These are phyloP conservation scores for Lucinisca nassula DNA, from an alignment of 2,888 invertebrate genomes.

Conservation along the genomic window DNA sequence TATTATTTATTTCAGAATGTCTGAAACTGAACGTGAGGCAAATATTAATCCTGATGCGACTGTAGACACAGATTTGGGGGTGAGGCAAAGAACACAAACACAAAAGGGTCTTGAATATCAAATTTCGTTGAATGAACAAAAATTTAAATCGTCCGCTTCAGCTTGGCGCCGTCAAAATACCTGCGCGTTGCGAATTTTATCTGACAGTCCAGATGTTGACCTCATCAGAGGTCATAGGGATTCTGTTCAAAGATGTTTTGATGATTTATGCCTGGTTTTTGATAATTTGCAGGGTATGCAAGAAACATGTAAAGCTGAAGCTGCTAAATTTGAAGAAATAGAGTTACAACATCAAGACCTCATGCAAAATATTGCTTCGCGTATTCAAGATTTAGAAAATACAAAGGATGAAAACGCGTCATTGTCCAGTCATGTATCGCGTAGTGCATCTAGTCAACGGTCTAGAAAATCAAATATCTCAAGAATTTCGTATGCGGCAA, in stretches of 20 bases:
- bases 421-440: background rate
- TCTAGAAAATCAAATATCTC: background rate
- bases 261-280: too few species aligned
- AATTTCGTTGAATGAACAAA: background rate
- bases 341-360: conserved; percentile 6
- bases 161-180: too few species aligned
- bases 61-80: background rate
- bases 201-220: too few species aligned
- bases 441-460: background rate
- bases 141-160: background rate
- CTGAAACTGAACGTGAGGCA: background rate
- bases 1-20: background rate
- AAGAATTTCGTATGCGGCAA: conserved; percentile 6
- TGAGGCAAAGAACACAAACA: background rate
- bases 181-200: too few species aligned
- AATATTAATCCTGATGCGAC: background rate
- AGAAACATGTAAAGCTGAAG: too few species aligned
- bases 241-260: too few species aligned
- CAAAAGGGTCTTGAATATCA: background rate
- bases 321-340: background rate
- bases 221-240: too few species aligned
- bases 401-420: too few species aligned
- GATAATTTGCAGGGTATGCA: too few species aligned
- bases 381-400: background rate
- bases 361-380: background rate